Conservation (phyloP, 2,797 vertebrate species). For the Xiphorhynchus erythropygius region DNA sequence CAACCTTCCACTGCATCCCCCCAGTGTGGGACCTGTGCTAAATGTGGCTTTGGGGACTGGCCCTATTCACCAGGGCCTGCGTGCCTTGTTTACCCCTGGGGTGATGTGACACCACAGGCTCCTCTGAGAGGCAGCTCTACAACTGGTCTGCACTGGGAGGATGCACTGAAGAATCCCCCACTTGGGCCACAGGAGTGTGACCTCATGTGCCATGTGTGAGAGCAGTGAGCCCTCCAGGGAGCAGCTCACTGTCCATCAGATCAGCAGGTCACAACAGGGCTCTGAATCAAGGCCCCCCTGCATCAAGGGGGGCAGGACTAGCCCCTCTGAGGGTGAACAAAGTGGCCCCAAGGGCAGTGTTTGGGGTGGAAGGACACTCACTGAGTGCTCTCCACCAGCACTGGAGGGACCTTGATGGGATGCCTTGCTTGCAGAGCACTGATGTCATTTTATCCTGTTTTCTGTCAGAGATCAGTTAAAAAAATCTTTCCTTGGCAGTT, state of each 20-base stretch:
- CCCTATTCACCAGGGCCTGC: background rate
- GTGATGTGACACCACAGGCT: background rate
- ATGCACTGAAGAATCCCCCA: background rate
- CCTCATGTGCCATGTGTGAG: background rate
- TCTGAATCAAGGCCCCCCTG: background rate
- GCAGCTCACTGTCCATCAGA: background rate
- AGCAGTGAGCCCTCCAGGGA: background rate
- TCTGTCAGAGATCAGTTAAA: background rate
- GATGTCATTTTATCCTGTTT: background rate
- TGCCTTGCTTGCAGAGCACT: background rate
- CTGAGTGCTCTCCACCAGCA: rapidly evolving
- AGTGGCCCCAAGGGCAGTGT: background rate
- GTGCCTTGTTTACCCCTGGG: background rate
- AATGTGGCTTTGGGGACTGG: background rate
- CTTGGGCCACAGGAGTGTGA: rapidly evolving
- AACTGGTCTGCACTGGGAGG: background rate
- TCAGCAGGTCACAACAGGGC: background rate
- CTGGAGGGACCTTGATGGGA: background rate
- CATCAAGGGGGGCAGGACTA: background rate
- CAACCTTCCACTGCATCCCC: background rate
- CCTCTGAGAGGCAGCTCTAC: background rate
- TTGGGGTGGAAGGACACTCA: background rate
- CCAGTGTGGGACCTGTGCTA: background rate
- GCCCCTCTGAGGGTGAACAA: background rate
- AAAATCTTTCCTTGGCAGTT: background rate